Evolutionary conservation across 2,888 invertebrate genomes (phyloP).

Genomic region (Himalopsyche japonica): DNA sequence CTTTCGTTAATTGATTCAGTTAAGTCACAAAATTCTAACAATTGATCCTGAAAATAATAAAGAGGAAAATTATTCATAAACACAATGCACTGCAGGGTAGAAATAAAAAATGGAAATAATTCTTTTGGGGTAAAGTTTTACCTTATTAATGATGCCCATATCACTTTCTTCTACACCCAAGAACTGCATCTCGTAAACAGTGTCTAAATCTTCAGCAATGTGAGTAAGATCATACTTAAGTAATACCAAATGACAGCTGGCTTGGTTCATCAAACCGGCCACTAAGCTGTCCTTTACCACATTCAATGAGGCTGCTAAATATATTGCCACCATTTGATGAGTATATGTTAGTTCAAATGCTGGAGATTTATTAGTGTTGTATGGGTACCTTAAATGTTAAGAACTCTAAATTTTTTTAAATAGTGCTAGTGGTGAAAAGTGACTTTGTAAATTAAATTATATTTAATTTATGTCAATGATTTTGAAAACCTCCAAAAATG

Average conservation of each 20-base stretch:
- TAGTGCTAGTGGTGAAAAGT: too few species aligned
- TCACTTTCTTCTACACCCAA: too few species aligned
- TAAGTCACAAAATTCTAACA: not conserved
- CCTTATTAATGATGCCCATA: too few species aligned
- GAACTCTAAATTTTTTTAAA: too few species aligned
- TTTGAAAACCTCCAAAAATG: too few species aligned
- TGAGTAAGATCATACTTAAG: conserved; percentile 49
- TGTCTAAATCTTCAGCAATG: not conserved
- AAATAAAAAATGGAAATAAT: too few species aligned
- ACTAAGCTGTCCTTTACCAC: conserved; percentile 57
- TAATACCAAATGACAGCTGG: conserved; percentile 54
- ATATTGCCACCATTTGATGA: conserved; percentile 55
- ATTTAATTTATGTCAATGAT: too few species aligned
- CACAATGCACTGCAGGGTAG: too few species aligned
- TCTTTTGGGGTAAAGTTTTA: too few species aligned
- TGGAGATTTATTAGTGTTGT: conserved; percentile 50
- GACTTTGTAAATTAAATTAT: too few species aligned
- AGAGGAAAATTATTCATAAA: too few species aligned
- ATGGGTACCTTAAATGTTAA: conserved; percentile 51
- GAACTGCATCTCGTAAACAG: too few species aligned
- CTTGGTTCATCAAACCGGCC: conserved; percentile 54
- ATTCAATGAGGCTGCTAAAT: conserved; percentile 55
- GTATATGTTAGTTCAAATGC: conserved; percentile 53
- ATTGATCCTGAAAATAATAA: not conserved
- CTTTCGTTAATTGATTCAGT: conserved; percentile 3